phyloP scores from a whole-genome alignment of 2,888 invertebrate genomes.

The Drosophila nr. perissopoda region DNA sequence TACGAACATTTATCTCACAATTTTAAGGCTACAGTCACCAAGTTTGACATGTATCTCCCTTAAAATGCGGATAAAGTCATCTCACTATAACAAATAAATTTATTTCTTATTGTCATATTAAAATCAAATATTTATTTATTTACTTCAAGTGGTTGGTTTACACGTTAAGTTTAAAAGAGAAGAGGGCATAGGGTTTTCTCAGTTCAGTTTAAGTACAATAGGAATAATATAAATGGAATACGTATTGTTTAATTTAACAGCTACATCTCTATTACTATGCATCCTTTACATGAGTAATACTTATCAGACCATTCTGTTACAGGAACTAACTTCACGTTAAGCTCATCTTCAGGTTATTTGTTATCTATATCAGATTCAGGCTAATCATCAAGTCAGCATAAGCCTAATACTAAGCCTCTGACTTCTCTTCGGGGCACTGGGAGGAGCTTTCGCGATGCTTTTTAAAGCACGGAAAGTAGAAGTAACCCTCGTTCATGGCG shows the following conservation, averaged over 20 bases:
- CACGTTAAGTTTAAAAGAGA: neutral
- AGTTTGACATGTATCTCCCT: neutral
- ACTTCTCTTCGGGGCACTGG: constrained; percentile 49
- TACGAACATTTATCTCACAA: neutral
- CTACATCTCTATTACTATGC: constrained; percentile 63
- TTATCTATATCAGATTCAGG: constrained; percentile 45
- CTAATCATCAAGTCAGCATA: constrained; percentile 27
- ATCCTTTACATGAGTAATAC: constrained; percentile 67
- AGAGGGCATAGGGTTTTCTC: neutral
- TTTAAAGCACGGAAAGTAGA: constrained; percentile 85
- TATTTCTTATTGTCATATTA: neutral
- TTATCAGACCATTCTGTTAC: constrained; percentile 77
- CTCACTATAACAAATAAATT: neutral
- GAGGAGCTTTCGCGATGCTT: constrained; percentile 49
- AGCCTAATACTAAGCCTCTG: constrained; percentile 49
- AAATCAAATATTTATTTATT: constrained; percentile 3
- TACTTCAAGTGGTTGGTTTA: neutral
- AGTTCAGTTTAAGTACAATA: constrained; percentile 22
- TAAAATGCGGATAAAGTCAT: neutral
- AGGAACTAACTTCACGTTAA: constrained; percentile 43
- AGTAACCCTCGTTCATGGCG: constrained; percentile 86
- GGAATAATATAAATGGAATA: constrained; percentile 5
- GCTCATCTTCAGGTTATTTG: constrained; percentile 70
- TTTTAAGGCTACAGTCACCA: neutral
- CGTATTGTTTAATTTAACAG: constrained; percentile 35